These are phyloP conservation scores for Bombyx mandarina DNA, from an alignment of 1,140 invertebrate genomes.

Conservation along the genomic window DNA sequence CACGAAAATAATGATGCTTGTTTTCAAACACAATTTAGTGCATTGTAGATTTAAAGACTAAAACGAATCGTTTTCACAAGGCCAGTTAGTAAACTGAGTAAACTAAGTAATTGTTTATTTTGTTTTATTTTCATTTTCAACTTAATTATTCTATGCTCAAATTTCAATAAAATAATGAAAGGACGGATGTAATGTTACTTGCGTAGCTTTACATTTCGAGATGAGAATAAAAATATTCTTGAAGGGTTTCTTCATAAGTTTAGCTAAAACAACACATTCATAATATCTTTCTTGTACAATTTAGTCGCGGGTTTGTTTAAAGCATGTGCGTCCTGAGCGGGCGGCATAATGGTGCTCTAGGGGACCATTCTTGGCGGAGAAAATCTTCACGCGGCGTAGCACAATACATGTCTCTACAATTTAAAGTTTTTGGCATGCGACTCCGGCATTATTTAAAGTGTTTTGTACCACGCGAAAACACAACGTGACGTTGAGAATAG, in stretches of 20 bases:
- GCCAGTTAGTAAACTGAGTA: too few species aligned
- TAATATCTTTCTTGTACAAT: slow-evolving; percentile 16
- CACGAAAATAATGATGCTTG: too few species aligned
- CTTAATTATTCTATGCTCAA: too few species aligned
- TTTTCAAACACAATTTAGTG: too few species aligned
- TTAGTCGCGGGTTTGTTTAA: slow-evolving; percentile 40
- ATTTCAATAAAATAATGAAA: too few species aligned
- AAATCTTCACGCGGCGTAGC: slow-evolving; percentile 22
- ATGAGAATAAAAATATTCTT: too few species aligned
- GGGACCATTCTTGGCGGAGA: slow-evolving; percentile 12
- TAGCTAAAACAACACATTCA: slow-evolving; percentile 1
- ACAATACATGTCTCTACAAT: slow-evolving; percentile 41
- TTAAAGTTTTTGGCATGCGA: slow-evolving; percentile 45
- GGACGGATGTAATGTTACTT: too few species aligned
- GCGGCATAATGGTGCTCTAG: slow-evolving; percentile 27
- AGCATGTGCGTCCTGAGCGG: slow-evolving; percentile 27
- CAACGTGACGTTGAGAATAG: neutral
- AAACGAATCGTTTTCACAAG: too few species aligned
- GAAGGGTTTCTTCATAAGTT: neutral
- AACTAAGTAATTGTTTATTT: too few species aligned
- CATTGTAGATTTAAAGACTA: too few species aligned
- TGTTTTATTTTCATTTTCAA: too few species aligned
- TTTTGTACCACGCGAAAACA: slow-evolving; percentile 24
- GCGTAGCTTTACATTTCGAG: too few species aligned
- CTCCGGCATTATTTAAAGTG: slow-evolving; percentile 35